These are phyloP conservation scores for chimpanzee (Pan troglodytes) DNA, from an alignment of 2,113 vertebrate species.

Conservation along the genomic window DNA sequence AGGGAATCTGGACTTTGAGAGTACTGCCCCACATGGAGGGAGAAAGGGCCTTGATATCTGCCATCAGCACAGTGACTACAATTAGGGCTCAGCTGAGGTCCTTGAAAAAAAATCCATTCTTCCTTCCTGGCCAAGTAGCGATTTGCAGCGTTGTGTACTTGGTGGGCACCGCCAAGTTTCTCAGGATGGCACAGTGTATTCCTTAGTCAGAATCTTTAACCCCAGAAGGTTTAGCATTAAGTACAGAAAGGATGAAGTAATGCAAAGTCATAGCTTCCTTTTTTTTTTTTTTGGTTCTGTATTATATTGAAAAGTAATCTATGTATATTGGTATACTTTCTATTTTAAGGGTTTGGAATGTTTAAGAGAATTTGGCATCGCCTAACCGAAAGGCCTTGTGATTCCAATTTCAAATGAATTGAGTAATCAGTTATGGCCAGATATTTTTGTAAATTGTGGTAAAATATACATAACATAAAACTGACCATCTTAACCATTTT, in stretches of 20 bases:
- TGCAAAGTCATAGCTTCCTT: not conserved
- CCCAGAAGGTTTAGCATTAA: not conserved
- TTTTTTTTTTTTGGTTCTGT: not conserved
- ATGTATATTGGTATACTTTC: not conserved
- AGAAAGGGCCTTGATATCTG: not conserved
- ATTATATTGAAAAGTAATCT: not conserved
- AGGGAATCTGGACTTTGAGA: not conserved
- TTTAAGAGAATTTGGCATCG: not conserved
- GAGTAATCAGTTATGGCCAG: not conserved
- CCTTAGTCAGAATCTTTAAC: not conserved
- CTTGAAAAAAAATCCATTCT: not conserved
- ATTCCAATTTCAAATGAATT: not conserved
- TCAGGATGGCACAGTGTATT: fast-evolving
- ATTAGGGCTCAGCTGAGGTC: not conserved
- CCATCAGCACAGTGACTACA: not conserved
- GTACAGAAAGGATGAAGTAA: not conserved
- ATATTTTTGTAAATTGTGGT: not conserved
- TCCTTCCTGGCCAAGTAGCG: not conserved
- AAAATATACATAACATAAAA: not conserved
- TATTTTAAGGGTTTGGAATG: not conserved
- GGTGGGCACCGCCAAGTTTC: not conserved
- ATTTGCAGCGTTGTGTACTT: fast-evolving
- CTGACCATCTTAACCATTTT: not conserved
- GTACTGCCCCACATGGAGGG: not conserved
- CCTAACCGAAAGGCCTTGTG: not conserved